phyloP scores from a whole-genome alignment of 2,888 invertebrate genomes.

The Drosophila basisetae region DNA sequence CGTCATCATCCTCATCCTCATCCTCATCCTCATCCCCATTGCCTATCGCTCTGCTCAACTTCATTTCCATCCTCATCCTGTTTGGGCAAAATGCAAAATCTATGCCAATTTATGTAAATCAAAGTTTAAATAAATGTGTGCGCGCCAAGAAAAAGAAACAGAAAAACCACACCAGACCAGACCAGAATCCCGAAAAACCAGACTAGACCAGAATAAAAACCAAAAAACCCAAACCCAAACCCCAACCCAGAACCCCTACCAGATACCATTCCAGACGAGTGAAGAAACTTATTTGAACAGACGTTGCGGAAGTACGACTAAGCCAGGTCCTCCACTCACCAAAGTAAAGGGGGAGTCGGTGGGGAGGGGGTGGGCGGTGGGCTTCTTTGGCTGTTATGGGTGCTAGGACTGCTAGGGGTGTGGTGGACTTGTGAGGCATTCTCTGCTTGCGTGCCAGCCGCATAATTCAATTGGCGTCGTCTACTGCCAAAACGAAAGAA shows the following conservation, averaged over 20 bases:
- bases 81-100: slow-evolving; percentile 54
- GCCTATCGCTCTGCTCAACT: not conserved
- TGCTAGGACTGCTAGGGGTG: not conserved
- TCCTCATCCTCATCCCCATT: slow-evolving; percentile 6
- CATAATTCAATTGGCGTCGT: slow-evolving; percentile 67
- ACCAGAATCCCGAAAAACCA: slow-evolving; percentile 2
- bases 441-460: slow-evolving; percentile 54
- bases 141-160: slow-evolving; percentile 11
- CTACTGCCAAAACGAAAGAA: slow-evolving; percentile 28
- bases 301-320: slow-evolving; percentile 42
- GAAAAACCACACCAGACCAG: slow-evolving; percentile 32
- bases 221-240: not conserved
- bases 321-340: slow-evolving; percentile 16
- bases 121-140: slow-evolving; percentile 66
- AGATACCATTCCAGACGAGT: slow-evolving; percentile 17
- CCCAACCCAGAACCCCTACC: not conserved
- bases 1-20: slow-evolving; percentile 13
- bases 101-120: slow-evolving; percentile 71
- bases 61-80: slow-evolving; percentile 1
- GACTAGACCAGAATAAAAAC: slow-evolving; percentile 3
- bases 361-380: not conserved
- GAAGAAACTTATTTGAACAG: slow-evolving; percentile 57
- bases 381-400: not conserved
- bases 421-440: not conserved
- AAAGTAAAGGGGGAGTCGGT: not conserved